Conservation (phyloP, 2,888 invertebrate genomes). For the Patella caerulea region DNA sequence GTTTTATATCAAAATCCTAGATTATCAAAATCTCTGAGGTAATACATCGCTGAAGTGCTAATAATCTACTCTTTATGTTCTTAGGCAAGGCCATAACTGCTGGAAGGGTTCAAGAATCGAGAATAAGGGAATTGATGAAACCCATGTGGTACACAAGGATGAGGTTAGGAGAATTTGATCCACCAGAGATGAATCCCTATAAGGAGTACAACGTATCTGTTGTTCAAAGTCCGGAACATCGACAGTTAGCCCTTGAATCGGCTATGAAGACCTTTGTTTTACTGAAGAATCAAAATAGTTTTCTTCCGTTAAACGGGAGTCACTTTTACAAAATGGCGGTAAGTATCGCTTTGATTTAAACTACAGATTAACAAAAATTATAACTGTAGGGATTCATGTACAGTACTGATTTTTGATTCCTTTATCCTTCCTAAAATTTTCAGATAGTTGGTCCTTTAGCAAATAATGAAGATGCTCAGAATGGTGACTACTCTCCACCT, state of each 20-base stretch:
- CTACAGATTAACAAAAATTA: slow-evolving; percentile 12
- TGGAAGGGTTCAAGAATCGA: slow-evolving; percentile 41
- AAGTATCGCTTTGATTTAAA: slow-evolving; percentile 9
- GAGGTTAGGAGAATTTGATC: slow-evolving; percentile 62
- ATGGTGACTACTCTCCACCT: slow-evolving; percentile 61
- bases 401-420: not conserved
- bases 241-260: slow-evolving; percentile 45
- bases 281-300: slow-evolving; percentile 47
- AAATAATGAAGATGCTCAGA: slow-evolving; percentile 52
- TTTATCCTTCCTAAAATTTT: not conserved
- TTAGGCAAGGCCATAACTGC: slow-evolving; percentile 44
- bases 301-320: slow-evolving; percentile 36
- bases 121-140: slow-evolving; percentile 46
- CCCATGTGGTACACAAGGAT: slow-evolving; percentile 59
- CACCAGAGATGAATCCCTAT: slow-evolving; percentile 61
- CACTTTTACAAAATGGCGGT: slow-evolving; percentile 39
- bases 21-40: too few relatives aligned
- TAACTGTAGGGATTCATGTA: slow-evolving; percentile 20
- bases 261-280: slow-evolving; percentile 58
- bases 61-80: slow-evolving; percentile 19
- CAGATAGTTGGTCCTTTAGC: slow-evolving; percentile 68
- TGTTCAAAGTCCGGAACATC: slow-evolving; percentile 47
- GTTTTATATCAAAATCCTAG: too few relatives aligned
- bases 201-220: slow-evolving; percentile 38
- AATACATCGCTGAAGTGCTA: too few relatives aligned